These are phyloP conservation scores for Dendrolimus houi DNA, from an alignment of 2,888 invertebrate genomes.

Conservation along the genomic window DNA sequence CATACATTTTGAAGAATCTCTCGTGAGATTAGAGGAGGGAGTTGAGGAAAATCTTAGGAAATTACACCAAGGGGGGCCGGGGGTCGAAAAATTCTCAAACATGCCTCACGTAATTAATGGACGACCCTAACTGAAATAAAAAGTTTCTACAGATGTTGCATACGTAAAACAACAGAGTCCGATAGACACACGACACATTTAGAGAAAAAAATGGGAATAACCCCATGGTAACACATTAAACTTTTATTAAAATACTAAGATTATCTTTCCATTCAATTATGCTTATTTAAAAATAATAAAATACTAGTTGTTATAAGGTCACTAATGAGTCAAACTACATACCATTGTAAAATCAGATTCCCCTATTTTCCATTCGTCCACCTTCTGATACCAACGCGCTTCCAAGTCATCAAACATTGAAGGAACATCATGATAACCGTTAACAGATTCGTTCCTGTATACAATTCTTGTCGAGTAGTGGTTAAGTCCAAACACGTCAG, in stretches of 20 bases:
- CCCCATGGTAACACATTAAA: neutral
- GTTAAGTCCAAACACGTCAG: constrained; percentile 71
- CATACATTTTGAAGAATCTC: too few species aligned
- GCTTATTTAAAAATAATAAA: too few species aligned
- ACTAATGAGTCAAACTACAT: neutral
- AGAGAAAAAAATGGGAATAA: neutral
- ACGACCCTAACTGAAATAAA: too few species aligned
- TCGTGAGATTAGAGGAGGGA: too few species aligned
- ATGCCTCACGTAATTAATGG: too few species aligned
- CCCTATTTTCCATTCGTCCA: constrained; percentile 20
- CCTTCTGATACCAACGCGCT: constrained; percentile 11
- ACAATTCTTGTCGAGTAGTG: constrained; percentile 72
- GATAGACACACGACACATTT: neutral
- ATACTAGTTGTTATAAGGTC: too few species aligned
- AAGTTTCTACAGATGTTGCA: too few species aligned
- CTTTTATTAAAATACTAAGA: neutral
- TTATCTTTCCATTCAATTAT: neutral
- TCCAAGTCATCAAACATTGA: constrained; percentile 25
- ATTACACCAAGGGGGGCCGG: too few species aligned
- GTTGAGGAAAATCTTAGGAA: too few species aligned
- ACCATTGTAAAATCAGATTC: constrained; percentile 17
- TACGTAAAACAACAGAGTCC: too few species aligned
- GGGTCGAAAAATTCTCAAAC: too few species aligned
- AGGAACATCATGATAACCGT: constrained; percentile 17
- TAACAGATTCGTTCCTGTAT: constrained; percentile 28